phyloP scores from a whole-genome alignment of 2,797 vertebrate species.

The Lates japonicus region DNA sequence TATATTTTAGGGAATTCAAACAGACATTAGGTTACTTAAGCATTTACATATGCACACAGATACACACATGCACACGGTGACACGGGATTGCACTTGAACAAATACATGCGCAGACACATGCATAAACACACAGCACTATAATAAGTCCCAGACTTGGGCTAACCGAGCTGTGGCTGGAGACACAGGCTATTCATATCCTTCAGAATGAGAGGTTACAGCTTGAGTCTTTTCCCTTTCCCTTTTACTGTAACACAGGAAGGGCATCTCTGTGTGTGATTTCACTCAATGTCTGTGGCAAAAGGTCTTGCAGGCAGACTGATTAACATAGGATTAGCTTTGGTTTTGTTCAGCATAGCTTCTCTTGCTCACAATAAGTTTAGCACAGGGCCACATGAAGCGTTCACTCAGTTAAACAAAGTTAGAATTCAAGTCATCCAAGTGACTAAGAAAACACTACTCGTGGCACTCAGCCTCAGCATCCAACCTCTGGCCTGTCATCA shows the following conservation, averaged over 20 bases:
- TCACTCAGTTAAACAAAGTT: constrained; percentile 47
- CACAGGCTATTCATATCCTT: constrained; percentile 88
- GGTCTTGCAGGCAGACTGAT: constrained; percentile 57
- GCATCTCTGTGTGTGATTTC: constrained; percentile 58
- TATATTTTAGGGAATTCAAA: constrained; percentile 64
- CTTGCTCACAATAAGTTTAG: constrained; percentile 31
- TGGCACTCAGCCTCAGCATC: constrained; percentile 57
- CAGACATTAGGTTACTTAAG: constrained; percentile 72
- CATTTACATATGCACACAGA: constrained; percentile 74
- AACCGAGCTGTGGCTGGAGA: constrained; percentile 85
- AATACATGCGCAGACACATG: constrained; percentile 81
- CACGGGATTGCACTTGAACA: constrained; percentile 73
- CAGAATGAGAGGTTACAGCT: constrained; percentile 86
- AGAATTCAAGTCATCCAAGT: constrained; percentile 57
- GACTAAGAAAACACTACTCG: constrained; percentile 63
- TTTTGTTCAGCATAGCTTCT: constrained; percentile 49
- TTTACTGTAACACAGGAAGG: constrained; percentile 68
- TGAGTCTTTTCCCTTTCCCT: constrained; percentile 73
- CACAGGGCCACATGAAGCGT: constrained; percentile 34
- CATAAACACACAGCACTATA: constrained; percentile 85
- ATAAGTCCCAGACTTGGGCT: constrained; percentile 87
- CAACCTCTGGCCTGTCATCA: constrained; percentile 72
- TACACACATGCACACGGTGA: constrained; percentile 47
- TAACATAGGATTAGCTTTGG: constrained; percentile 62
- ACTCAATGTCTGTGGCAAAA: constrained; percentile 47